phyloP scores from a whole-genome alignment of 2,888 invertebrate species.

The Ashinkailepas kermadecensis region DNA sequence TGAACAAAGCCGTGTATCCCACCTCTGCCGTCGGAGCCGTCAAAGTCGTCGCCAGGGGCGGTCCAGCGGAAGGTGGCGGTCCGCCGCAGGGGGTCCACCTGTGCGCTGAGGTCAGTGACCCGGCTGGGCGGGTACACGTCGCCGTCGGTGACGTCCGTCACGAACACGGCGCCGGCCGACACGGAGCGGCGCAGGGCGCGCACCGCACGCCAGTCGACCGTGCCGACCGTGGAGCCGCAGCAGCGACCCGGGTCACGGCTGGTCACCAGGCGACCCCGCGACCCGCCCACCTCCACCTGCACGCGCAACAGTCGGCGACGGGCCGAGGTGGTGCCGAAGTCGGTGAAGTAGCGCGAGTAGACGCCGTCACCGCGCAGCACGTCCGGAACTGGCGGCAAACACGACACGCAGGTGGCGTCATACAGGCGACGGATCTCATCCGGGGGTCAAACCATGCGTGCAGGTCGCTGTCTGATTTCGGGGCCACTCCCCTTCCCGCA shows the following conservation, averaged over 20 bases:
- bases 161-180: conserved; percentile 22
- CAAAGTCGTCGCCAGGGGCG: conserved; percentile 47
- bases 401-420: no score
- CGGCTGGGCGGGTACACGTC: conserved; percentile 44
- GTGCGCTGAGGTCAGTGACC: conserved; percentile 51
- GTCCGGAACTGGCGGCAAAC: conserved; percentile 50
- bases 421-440: no score
- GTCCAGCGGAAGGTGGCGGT: conserved; percentile 52
- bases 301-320: conserved; percentile 36
- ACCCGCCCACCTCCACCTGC: conserved; percentile 29
- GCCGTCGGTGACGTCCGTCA: conserved; percentile 39
- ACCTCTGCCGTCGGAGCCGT: conserved; percentile 29
- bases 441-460: no score
- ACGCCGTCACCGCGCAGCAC: conserved; percentile 56
- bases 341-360: conserved; percentile 55
- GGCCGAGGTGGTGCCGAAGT: conserved; percentile 34
- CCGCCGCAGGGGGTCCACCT: conserved; percentile 45
- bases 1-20: conserved; percentile 24
- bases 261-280: conserved; percentile 30
- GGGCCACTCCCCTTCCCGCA: no score
- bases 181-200: background rate
- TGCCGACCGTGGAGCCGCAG: conserved; percentile 25
- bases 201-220: conserved; percentile 1
- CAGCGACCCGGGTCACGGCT: conserved; percentile 27
- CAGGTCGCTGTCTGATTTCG: no score